A percentile compares a stretch with the other conserved stretches of the same genome.
These are phyloP conservation scores for Tetramorium bicarinatum DNA, from an alignment of 2,888 invertebrate species.

Conservation along the genomic window DNA sequence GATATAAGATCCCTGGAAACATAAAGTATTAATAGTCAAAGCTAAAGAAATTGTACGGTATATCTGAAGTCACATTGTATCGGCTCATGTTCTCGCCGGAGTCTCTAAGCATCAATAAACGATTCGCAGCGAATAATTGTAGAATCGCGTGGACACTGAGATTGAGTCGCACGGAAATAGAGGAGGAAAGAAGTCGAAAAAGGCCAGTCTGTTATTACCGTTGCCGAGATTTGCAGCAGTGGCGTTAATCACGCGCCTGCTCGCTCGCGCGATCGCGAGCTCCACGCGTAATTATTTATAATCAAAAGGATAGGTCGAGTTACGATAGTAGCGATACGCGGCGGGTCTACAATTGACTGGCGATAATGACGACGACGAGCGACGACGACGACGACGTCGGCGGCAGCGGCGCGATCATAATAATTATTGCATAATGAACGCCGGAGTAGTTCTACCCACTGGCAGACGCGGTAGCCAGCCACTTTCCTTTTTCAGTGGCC, in stretches of 20 bases:
- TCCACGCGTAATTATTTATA: conserved; percentile 65
- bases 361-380: conserved; percentile 70
- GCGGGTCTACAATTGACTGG: conserved; percentile 65
- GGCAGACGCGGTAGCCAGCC: conserved; percentile 77
- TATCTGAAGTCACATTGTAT: neutral
- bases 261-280: conserved; percentile 48
- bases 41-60: neutral
- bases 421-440: conserved; percentile 83
- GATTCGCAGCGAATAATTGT: conserved; percentile 44
- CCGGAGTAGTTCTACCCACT: conserved; percentile 72
- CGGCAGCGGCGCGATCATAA: conserved; percentile 77
- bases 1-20: neutral
- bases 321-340: conserved; percentile 65
- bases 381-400: conserved; percentile 63
- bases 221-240: conserved; percentile 38
- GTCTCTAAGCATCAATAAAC: conserved; percentile 20
- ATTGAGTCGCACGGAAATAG: conserved; percentile 34
- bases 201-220: conserved; percentile 41
- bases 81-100: neutral
- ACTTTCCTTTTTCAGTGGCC: conserved; percentile 85
- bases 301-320: conserved; percentile 66
- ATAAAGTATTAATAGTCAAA: neutral
- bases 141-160: conserved; percentile 26
- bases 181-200: conserved; percentile 2
- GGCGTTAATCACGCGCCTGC: conserved; percentile 46